Conservation (phyloP, 2,797 vertebrate species). For the Melanitta fusca region DNA sequence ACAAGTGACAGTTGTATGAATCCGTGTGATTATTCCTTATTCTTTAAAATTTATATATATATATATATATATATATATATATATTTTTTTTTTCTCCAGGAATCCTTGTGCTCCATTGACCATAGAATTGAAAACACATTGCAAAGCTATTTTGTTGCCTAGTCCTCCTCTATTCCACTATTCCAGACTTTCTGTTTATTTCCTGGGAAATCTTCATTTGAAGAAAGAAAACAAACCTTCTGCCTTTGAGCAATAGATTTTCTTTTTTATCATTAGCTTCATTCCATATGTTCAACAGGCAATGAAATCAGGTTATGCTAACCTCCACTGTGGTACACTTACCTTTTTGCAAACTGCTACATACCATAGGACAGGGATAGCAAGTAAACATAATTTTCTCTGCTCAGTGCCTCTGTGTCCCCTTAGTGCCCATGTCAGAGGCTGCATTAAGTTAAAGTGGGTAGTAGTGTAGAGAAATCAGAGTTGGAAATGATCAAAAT, state of each 20-base stretch:
- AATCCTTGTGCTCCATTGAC: not conserved
- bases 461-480: not conserved
- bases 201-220: not conserved
- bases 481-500: conserved; percentile 22
- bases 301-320: not conserved
- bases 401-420: not conserved
- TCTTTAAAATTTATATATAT: not conserved
- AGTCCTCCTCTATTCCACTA: not conserved
- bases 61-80: no score
- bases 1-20: not conserved
- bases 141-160: not conserved
- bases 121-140: not conserved
- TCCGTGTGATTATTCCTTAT: not conserved
- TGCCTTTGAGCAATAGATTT: not conserved
- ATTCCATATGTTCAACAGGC: not conserved
- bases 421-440: not conserved
- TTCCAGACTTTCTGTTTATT: not conserved
- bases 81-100: not conserved
- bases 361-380: not conserved
- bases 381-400: not conserved
- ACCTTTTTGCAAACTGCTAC: not conserved
- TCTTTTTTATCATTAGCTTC: not conserved
- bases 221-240: not conserved
- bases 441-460: not conserved
- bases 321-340: not conserved